phyloP scores from a whole-genome alignment of 2,113 vertebrate species.

The Murina feae region DNA sequence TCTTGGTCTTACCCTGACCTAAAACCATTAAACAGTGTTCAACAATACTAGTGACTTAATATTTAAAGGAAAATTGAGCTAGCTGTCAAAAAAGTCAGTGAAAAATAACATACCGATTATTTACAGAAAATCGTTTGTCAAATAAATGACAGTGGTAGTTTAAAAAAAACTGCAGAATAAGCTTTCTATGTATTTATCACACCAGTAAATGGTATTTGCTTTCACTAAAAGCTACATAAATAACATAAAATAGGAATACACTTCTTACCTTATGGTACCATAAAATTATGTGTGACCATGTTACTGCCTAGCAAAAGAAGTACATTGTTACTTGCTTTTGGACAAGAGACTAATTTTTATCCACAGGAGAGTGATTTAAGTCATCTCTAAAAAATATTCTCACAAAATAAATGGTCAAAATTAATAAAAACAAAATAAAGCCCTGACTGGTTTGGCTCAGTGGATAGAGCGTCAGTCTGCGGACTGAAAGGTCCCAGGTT shows the following conservation, averaged over 20 bases:
- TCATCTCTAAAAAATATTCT: background rate
- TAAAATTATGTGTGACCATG: conserved; percentile 61
- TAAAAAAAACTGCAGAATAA: conserved; percentile 78
- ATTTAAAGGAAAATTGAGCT: conserved; percentile 66
- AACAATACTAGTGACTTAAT: conserved; percentile 57
- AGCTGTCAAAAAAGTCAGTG: conserved; percentile 67
- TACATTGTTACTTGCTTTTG: conserved; percentile 60
- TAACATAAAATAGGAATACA: conserved; percentile 65
- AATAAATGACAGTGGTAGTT: conserved; percentile 69
- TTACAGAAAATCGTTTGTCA: conserved; percentile 78
- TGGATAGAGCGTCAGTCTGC: too few relatives aligned
- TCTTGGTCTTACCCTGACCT: conserved; percentile 54
- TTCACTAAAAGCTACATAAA: conserved; percentile 78
- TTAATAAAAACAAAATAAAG: background rate
- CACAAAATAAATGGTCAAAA: conserved; percentile 27
- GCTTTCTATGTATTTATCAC: conserved; percentile 77
- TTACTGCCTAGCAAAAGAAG: conserved; percentile 53
- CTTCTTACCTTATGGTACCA: conserved; percentile 48
- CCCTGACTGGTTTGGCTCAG: too few relatives aligned
- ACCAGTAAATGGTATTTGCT: conserved; percentile 78
- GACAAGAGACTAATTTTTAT: conserved; percentile 35
- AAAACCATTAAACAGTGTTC: conserved; percentile 63
- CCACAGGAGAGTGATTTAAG: conserved; percentile 4
- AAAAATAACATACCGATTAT: conserved; percentile 65
- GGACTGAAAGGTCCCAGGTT: too few relatives aligned